Evolutionary conservation across 1,140 invertebrate species (phyloP).

Genomic region (Euglossa dilemma): DNA sequence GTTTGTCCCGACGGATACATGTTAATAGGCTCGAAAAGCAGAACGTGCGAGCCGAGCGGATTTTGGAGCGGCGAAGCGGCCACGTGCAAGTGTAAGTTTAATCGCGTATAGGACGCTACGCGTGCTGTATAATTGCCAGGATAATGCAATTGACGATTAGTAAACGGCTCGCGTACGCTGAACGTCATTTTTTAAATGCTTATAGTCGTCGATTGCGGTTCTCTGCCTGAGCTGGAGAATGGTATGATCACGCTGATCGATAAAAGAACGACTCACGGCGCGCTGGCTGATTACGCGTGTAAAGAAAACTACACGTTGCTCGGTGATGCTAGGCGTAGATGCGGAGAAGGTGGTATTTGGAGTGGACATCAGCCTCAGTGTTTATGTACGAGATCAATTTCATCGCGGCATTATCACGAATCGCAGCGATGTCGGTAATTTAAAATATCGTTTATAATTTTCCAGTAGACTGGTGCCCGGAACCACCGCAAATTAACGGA

Average conservation of each 20-base stretch:
- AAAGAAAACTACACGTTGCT: conserved; percentile 93
- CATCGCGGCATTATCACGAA: too few species aligned
- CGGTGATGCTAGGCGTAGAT: conserved; percentile 88
- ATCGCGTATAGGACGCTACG: not conserved
- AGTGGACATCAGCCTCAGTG: conserved; percentile 90
- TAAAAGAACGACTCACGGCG: conserved; percentile 89
- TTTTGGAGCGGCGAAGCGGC: conserved; percentile 92
- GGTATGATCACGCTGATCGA: conserved; percentile 87
- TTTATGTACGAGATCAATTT: conserved; percentile 83
- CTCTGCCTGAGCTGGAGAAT: conserved; percentile 87
- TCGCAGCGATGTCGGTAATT: not conserved
- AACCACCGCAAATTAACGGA: conserved; percentile 88
- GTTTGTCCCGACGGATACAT: conserved; percentile 92
- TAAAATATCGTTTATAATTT: conserved; percentile 41
- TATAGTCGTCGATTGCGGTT: conserved; percentile 92
- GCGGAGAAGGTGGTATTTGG: conserved; percentile 91
- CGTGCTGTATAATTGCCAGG: conserved; percentile 3
- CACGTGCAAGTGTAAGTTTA: conserved; percentile 91
- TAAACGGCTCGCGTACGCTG: not conserved
- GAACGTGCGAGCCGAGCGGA: conserved; percentile 88
- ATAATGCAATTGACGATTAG: not conserved
- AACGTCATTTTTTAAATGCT: conserved; percentile 24
- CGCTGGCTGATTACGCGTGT: conserved; percentile 89
- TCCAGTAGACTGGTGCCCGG: conserved; percentile 91
- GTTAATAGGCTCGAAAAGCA: conserved; percentile 87